Conservation (phyloP, 1,140 invertebrate genomes). For the Platyura marginata region DNA sequence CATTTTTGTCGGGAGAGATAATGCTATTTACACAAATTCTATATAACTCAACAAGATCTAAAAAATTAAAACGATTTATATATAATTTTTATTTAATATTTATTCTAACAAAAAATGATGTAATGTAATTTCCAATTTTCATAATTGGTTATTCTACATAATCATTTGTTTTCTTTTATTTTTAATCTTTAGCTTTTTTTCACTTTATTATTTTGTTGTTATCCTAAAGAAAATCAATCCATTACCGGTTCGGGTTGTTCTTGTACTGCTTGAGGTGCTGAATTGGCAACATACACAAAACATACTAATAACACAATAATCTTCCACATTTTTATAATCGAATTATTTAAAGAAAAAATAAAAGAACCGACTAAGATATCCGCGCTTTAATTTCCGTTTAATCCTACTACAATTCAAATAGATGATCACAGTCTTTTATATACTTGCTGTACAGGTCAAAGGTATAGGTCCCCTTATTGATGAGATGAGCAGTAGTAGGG, state of each 20-base stretch:
- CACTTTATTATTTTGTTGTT: too few species aligned
- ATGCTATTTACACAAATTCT: too few species aligned
- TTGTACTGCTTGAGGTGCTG: slow-evolving; percentile 21
- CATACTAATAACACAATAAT: background rate
- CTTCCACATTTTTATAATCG: slow-evolving; percentile 2
- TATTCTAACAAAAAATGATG: slow-evolving; percentile 2
- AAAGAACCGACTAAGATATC: background rate
- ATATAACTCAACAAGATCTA: background rate
- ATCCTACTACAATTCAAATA: background rate
- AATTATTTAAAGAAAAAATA: background rate
- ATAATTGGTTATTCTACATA: too few species aligned
- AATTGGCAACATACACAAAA: slow-evolving; percentile 10
- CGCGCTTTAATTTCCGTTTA: background rate
- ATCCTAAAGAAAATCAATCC: too few species aligned
- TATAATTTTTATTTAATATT: background rate
- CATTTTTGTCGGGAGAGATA: too few species aligned
- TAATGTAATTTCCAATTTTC: background rate
- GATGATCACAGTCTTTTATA: background rate
- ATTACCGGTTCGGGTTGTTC: slow-evolving; percentile 27
- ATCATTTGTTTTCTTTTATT: too few species aligned
- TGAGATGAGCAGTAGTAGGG: too few species aligned
- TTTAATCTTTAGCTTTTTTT: too few species aligned
- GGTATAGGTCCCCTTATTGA: slow-evolving; percentile 1
- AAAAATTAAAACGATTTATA: background rate
- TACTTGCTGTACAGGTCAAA: slow-evolving; percentile 1